Conservation (phyloP, 2,113 vertebrate genomes). For the Marmota flaviventris region DNA sequence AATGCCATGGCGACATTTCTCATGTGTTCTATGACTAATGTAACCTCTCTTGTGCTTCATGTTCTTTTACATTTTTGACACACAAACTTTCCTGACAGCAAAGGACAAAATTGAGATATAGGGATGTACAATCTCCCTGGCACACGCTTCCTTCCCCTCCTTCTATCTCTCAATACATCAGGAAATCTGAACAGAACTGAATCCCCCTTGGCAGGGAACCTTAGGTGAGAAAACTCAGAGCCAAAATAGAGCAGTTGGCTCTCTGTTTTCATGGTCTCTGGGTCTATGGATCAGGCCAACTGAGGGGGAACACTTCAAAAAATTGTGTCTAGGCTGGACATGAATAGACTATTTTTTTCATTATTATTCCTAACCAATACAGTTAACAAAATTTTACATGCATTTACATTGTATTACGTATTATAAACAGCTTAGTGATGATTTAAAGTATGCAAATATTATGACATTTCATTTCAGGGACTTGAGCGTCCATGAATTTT, state of each 20-base stretch:
- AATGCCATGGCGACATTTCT: background rate
- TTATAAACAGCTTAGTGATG: background rate
- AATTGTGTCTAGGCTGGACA: background rate
- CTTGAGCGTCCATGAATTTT: background rate
- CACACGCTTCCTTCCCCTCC: fast-evolving
- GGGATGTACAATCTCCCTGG: background rate
- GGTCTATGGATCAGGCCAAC: background rate
- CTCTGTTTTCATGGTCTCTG: background rate
- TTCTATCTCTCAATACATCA: background rate
- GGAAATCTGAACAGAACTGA: background rate
- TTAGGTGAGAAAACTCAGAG: background rate
- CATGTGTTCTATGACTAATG: background rate
- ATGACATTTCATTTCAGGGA: background rate
- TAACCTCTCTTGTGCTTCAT: background rate
- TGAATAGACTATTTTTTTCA: background rate
- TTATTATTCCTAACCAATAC: background rate
- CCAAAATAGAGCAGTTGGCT: background rate
- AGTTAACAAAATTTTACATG: background rate
- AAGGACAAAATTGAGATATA: background rate
- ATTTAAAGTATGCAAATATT: background rate
- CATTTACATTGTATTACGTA: background rate
- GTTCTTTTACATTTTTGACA: background rate
- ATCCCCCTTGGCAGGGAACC: background rate
- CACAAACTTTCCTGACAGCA: background rate
- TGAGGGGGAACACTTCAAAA: background rate